phyloP scores from a whole-genome alignment of 1,140 invertebrate genomes.

The Tetragonula clypearis region DNA sequence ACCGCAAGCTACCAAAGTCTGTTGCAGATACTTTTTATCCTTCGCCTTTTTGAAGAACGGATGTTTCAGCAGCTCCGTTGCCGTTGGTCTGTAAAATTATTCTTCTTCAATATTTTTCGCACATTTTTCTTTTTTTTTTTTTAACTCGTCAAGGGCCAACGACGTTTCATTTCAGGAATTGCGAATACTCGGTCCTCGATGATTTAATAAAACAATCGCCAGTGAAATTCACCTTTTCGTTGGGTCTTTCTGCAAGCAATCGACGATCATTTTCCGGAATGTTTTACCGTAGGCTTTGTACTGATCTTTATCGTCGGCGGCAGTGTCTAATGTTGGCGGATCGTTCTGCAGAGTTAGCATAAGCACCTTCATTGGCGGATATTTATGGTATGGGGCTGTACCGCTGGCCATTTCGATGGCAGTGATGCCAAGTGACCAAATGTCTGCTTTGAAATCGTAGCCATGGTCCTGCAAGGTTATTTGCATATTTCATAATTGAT shows the following conservation, averaged over 20 bases:
- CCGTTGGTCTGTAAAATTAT: constrained; percentile 87
- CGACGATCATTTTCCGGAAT: constrained; percentile 97
- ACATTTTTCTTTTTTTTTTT: neutral
- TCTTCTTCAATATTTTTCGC: constrained; percentile 6
- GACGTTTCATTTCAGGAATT: neutral
- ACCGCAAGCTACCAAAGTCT: constrained; percentile 93
- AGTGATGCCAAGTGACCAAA: constrained; percentile 99
- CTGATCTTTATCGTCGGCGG: constrained; percentile 97
- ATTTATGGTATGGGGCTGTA: constrained; percentile 99
- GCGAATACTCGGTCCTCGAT: neutral
- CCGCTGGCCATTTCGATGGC: constrained; percentile 99
- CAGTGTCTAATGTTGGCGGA: constrained; percentile 97
- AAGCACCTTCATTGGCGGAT: constrained; percentile 99
- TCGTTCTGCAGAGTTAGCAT: constrained; percentile 99
- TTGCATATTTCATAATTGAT: constrained; percentile 65
- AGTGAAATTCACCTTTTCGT: constrained; percentile 86
- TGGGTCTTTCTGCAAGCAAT: constrained; percentile 97
- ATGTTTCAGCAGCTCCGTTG: constrained; percentile 98
- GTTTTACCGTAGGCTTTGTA: constrained; percentile 99
- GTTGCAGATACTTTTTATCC: constrained; percentile 96
- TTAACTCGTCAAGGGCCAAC: neutral
- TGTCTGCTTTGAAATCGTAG: constrained; percentile 99
- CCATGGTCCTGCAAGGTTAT: constrained; percentile 91
- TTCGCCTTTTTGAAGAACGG: constrained; percentile 99
- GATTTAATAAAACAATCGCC: constrained; percentile 2